Evolutionary conservation across 2,797 vertebrate species (phyloP).

Genomic region (Falco naumanni): DNA sequence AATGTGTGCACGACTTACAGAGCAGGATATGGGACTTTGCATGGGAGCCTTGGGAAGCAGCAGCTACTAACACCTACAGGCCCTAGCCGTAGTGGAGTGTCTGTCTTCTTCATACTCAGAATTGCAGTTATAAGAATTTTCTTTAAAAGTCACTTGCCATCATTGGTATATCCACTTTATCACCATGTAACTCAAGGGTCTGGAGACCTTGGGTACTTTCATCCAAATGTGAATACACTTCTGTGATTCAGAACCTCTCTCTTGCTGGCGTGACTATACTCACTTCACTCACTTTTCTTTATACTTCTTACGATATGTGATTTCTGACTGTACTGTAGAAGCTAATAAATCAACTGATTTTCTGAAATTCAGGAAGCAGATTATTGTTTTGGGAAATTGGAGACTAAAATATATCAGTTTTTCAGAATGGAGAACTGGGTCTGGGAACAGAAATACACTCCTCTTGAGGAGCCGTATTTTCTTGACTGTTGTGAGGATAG

Average conservation of each 20-base stretch:
- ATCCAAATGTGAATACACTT: neutral
- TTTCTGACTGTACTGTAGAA: neutral
- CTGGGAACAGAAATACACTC: neutral
- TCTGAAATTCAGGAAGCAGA: neutral
- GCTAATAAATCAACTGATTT: neutral
- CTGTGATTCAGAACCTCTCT: neutral
- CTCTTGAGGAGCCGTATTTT: neutral
- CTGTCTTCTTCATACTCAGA: neutral
- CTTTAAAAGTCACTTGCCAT: neutral
- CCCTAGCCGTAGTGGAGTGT: neutral
- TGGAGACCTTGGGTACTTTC: neutral
- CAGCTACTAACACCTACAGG: neutral
- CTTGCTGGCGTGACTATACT: neutral
- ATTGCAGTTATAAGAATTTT: neutral
- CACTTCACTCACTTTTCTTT: neutral
- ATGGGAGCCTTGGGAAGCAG: neutral
- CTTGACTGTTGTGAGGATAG: neutral
- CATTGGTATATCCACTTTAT: neutral
- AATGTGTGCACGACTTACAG: neutral
- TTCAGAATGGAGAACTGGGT: neutral
- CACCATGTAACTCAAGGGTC: neutral
- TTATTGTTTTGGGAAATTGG: neutral
- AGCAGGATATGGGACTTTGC: neutral
- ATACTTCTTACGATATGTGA: rapidly evolving
- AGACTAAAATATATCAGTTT: neutral